Conservation (phyloP, 2,113 vertebrate species). For the Bujurquina vittata region DNA sequence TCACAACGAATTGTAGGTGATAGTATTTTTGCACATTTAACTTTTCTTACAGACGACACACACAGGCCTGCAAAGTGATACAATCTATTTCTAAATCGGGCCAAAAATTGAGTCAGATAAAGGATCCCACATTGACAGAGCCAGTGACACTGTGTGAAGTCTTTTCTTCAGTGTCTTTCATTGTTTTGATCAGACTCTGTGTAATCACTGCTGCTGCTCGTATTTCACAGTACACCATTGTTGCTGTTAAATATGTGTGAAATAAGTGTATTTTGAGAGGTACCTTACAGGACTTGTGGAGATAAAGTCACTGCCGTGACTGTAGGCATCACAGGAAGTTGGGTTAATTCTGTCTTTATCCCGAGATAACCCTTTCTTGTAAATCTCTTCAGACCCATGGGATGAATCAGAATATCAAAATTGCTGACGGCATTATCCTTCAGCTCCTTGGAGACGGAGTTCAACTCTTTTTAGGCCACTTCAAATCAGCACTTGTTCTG, state of each 20-base stretch:
- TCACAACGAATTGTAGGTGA: background rate
- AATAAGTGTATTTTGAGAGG: slow-evolving; percentile 33
- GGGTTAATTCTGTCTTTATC: slow-evolving; percentile 54
- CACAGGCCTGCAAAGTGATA: slow-evolving; percentile 33
- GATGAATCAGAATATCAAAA: slow-evolving; percentile 64
- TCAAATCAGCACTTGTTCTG: slow-evolving; percentile 46
- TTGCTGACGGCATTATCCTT: slow-evolving; percentile 62
- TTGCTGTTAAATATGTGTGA: slow-evolving; percentile 43
- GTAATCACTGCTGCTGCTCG: slow-evolving; percentile 40
- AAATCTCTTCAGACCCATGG: slow-evolving; percentile 42
- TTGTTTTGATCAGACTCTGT: slow-evolving; percentile 58
- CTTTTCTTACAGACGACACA: slow-evolving; percentile 35
- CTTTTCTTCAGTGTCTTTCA: slow-evolving; percentile 43
- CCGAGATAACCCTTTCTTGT: slow-evolving; percentile 17
- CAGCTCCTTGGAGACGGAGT: slow-evolving; percentile 40
- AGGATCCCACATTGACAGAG: slow-evolving; percentile 39
- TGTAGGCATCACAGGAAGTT: slow-evolving; percentile 16
- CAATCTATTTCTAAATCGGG: slow-evolving; percentile 60
- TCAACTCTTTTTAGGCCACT: slow-evolving; percentile 62
- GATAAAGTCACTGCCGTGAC: slow-evolving; percentile 22
- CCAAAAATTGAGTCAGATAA: slow-evolving; percentile 50
- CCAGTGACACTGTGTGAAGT: slow-evolving; percentile 39
- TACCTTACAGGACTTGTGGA: slow-evolving; percentile 17
- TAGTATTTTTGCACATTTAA: slow-evolving; percentile 34
- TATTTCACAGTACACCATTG: slow-evolving; percentile 26